Evolutionary conservation across 2,888 invertebrate species (phyloP).

Genomic region (Heteromyza rotundicornis): DNA sequence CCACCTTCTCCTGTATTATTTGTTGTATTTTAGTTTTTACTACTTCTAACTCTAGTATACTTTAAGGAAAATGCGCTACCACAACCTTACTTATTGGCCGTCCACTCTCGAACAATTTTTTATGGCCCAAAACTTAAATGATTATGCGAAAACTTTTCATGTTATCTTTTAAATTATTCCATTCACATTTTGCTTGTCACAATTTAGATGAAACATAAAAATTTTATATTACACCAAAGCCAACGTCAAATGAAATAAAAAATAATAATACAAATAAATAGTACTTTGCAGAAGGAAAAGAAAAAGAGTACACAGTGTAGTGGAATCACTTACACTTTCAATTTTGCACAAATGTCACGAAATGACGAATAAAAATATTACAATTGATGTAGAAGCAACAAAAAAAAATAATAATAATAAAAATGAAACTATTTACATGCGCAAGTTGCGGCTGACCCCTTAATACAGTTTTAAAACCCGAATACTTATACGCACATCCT

Average conservation of each 20-base stretch:
- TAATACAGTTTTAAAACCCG: neutral
- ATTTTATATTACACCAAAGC: neutral
- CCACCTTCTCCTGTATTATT: no score
- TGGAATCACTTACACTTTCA: neutral
- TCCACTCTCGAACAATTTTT: no score
- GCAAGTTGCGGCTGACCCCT: neutral
- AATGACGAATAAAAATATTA: neutral
- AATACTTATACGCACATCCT: no score
- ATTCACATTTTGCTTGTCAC: neutral
- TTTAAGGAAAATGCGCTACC: no score
- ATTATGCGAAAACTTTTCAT: neutral
- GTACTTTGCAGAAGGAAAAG: no score
- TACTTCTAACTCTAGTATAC: no score
- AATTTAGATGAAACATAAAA: neutral
- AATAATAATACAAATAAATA: neutral
- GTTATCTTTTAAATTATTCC: slow-evolving; percentile 5
- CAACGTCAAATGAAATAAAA: no score
- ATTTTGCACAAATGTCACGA: neutral
- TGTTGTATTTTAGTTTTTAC: no score
- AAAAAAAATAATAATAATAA: neutral
- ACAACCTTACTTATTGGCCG: no score
- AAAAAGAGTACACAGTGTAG: no score
- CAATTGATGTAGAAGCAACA: no score
- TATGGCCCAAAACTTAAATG: neutral
- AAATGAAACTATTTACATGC: neutral